A percentile compares a stretch with the other conserved stretches of the same genome.
Conservation (phyloP, 1,140 invertebrate genomes). For the Philotrypesis tridentata region DNA sequence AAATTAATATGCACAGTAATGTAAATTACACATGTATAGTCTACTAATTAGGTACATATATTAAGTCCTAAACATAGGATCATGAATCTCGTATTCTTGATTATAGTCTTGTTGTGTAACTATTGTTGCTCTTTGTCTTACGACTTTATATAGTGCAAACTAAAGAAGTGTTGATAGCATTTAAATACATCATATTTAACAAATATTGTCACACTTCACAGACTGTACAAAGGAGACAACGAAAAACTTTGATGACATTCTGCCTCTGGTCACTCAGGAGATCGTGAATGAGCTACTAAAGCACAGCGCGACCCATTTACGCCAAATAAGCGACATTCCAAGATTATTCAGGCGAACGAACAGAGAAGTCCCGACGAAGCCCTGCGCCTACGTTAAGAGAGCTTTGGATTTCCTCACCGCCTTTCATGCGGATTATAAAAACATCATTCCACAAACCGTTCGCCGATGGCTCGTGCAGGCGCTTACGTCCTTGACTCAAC, state of each 20-base stretch:
- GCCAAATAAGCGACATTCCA: constrained; percentile 92
- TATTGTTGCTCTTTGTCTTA: background rate
- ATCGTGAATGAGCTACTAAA: constrained; percentile 77
- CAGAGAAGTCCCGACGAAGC: constrained; percentile 85
- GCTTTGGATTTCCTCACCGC: constrained; percentile 78
- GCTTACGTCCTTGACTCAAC: constrained; percentile 78
- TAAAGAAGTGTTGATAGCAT: no score
- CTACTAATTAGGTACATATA: no score
- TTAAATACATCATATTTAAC: background rate
- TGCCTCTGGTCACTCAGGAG: constrained; percentile 75
- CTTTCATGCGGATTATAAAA: constrained; percentile 77
- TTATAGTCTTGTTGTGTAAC: background rate
- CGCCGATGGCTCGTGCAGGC: constrained; percentile 76
- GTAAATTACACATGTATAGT: no score
- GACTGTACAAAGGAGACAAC: constrained; percentile 74
- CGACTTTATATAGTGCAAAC: no score
- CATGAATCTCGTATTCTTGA: background rate
- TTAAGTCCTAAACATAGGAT: no score
- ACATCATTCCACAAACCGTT: constrained; percentile 74
- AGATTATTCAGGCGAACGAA: constrained; percentile 94
- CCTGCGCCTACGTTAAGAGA: constrained; percentile 85
- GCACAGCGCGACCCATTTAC: constrained; percentile 76
- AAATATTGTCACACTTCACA: constrained; percentile 49
- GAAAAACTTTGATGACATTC: constrained; percentile 69
- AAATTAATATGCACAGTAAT: no score